Percentiles rank a stretch among this genome's conserved stretches.
Conservation (phyloP, 2,888 invertebrate genomes). For the Caenorhabditis sinica region DNA sequence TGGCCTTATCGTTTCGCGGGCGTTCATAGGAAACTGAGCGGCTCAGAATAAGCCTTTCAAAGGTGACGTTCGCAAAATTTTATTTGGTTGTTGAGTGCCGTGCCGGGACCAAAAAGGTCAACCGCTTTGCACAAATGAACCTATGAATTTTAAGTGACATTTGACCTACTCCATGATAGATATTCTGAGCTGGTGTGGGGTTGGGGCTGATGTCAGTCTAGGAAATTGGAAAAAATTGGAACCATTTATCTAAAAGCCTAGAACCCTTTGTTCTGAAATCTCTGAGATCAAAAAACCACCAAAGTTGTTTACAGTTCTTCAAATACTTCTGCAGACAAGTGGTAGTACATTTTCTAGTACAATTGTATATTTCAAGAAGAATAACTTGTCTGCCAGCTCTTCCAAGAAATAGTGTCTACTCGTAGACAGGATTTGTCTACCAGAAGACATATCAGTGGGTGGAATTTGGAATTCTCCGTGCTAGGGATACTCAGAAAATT, state of each 20-base stretch:
- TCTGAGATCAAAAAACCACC: not conserved
- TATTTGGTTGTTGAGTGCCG: not conserved
- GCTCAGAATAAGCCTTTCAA: too few species aligned
- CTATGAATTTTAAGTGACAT: constrained; percentile 26
- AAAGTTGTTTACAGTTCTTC: too few species aligned
- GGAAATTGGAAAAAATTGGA: too few species aligned
- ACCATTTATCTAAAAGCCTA: constrained; percentile 5
- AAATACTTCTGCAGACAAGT: not conserved
- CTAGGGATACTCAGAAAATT: too few species aligned
- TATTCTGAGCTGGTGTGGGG: constrained; percentile 25
- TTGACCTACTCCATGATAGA: constrained; percentile 28
- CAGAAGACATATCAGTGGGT: too few species aligned
- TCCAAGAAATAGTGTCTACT: not conserved
- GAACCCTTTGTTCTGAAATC: not conserved
- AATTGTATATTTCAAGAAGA: not conserved
- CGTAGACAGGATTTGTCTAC: too few species aligned
- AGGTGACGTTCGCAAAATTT: not conserved
- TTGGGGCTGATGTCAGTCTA: not conserved
- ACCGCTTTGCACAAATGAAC: constrained; percentile 1
- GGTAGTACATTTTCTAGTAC: not conserved
- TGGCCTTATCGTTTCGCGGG: too few species aligned
- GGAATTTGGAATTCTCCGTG: too few species aligned
- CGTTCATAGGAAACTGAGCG: too few species aligned
- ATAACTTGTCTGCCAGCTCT: not conserved
- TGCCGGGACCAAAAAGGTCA: not conserved